These are phyloP conservation scores for Cisticola juncidis DNA, from an alignment of 2,113 vertebrate genomes.

Conservation along the genomic window DNA sequence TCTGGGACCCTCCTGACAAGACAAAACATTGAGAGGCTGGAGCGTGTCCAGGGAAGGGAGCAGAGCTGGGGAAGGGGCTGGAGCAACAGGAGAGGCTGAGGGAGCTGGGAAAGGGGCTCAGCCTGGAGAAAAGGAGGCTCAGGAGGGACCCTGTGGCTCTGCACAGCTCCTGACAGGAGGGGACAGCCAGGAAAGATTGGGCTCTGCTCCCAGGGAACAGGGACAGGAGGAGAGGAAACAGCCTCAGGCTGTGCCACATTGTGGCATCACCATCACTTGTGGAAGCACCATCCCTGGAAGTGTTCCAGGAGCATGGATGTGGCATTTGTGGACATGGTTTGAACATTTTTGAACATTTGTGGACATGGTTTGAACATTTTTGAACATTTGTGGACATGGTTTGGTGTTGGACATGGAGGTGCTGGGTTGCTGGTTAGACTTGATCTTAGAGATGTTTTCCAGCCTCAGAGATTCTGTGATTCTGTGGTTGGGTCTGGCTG, in stretches of 20 bases:
- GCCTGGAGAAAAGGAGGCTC: background rate
- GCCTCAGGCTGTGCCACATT: background rate
- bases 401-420: background rate
- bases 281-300: background rate
- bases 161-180: background rate
- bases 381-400: background rate
- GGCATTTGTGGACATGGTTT: background rate
- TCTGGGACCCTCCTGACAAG: background rate
- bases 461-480: background rate
- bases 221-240: accelerated
- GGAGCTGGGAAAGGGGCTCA: background rate
- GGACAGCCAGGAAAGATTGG: accelerated
- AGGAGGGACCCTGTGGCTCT: background rate
- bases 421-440: background rate
- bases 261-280: background rate
- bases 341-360: too few species aligned
- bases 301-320: too few species aligned
- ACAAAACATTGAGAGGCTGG: background rate
- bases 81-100: accelerated
- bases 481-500: background rate
- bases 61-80: background rate
- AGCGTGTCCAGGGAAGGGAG: background rate
- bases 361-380: too few species aligned
- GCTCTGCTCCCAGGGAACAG: background rate
- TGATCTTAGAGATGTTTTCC: background rate